A percentile compares a stretch with the other conserved stretches of the same genome.
Conservation (phyloP, 2,113 vertebrate genomes). For the Geococcyx californianus region DNA sequence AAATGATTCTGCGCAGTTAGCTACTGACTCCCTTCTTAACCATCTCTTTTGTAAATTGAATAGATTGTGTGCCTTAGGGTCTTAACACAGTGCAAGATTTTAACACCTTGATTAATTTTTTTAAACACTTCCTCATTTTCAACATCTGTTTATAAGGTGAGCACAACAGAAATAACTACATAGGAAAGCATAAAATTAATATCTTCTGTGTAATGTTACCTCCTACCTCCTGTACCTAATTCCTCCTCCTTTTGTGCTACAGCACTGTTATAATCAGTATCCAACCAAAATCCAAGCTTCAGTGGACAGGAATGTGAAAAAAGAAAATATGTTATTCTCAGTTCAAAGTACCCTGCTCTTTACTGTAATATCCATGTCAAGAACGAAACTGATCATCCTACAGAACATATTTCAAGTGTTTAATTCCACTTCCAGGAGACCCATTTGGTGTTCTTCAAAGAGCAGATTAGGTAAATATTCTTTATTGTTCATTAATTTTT, state of each 20-base stretch:
- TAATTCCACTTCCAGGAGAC: background rate
- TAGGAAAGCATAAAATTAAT: background rate
- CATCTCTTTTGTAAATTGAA: background rate
- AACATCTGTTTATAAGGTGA: background rate
- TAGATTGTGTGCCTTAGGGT: background rate
- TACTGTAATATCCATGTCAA: background rate
- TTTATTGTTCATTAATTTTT: background rate
- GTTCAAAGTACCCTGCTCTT: background rate
- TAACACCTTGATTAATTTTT: background rate
- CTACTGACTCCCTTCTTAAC: background rate
- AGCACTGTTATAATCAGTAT: background rate
- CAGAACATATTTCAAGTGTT: background rate
- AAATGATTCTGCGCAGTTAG: background rate
- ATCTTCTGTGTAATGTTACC: background rate
- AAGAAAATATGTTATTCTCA: background rate
- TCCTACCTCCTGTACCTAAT: background rate
- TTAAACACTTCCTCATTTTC: background rate
- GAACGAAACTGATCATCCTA: background rate
- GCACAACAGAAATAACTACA: background rate
- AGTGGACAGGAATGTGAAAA: background rate
- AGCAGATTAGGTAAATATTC: background rate
- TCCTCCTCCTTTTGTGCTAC: fast-evolving
- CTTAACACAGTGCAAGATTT: background rate
- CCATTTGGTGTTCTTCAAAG: background rate
- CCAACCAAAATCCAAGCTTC: background rate